Conservation (phyloP, 2,797 vertebrate species). For the Parotocinclus haroldoi region DNA sequence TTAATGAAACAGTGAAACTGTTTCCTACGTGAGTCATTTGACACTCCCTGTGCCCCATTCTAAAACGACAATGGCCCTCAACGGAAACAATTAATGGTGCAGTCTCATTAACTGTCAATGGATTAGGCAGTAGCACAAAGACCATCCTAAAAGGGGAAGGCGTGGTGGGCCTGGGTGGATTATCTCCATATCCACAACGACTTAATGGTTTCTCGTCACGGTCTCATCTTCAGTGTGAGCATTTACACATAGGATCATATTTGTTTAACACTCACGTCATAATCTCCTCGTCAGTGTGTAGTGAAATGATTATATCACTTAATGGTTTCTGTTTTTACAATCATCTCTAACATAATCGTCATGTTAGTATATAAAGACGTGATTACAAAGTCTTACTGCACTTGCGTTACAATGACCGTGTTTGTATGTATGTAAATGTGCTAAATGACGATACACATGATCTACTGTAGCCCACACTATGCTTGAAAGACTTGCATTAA, state of each 20-base stretch:
- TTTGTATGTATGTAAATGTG: too few relatives aligned
- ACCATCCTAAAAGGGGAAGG: conserved; percentile 26
- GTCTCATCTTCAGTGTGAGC: too few relatives aligned
- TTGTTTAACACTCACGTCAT: conserved; percentile 1
- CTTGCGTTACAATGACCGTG: too few relatives aligned
- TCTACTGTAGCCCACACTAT: too few relatives aligned
- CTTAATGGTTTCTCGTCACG: conserved; percentile 3
- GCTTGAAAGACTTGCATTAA: too few relatives aligned
- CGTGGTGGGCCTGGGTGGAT: conserved; percentile 34
- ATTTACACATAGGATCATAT: too few relatives aligned
- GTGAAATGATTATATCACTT: not conserved
- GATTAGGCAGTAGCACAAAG: conserved; percentile 35
- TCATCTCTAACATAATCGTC: too few relatives aligned
- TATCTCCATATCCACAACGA: conserved; percentile 34
- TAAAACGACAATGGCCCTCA: conserved; percentile 33
- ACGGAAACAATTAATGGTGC: conserved; percentile 38
- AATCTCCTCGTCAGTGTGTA: conserved; percentile 9
- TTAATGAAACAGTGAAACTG: conserved; percentile 33
- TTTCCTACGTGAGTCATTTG: conserved; percentile 36
- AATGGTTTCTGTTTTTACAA: too few relatives aligned
- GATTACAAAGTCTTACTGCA: too few relatives aligned
- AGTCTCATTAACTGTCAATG: conserved; percentile 53
- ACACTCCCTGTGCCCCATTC: conserved; percentile 33
- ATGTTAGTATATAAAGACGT: too few relatives aligned
- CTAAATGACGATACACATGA: too few relatives aligned